Evolutionary conservation across 2,797 vertebrate species (phyloP).

Genomic region (Melopsittacus undulatus): DNA sequence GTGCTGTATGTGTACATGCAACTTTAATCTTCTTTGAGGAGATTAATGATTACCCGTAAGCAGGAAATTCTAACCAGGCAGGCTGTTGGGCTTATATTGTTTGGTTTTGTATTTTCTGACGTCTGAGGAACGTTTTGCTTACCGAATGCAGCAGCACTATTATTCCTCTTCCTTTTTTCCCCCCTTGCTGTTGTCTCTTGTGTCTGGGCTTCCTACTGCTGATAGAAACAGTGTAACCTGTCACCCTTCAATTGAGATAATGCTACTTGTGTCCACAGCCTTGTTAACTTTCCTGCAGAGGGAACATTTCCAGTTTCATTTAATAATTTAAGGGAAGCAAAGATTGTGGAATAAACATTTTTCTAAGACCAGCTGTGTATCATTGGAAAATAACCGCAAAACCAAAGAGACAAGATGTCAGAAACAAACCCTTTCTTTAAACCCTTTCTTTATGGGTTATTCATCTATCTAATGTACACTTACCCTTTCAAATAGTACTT

Average conservation of each 20-base stretch:
- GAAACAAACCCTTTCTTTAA: neutral
- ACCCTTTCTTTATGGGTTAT: neutral
- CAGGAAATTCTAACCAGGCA: neutral
- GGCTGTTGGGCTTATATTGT: neutral
- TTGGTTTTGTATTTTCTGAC: neutral
- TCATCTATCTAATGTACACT: neutral
- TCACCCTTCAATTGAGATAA: neutral
- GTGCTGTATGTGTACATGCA: neutral
- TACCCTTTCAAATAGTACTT: neutral
- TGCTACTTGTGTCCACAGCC: neutral
- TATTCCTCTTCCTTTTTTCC: neutral
- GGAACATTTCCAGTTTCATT: neutral
- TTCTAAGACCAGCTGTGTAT: neutral
- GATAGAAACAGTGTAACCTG: neutral
- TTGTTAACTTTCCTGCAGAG: neutral
- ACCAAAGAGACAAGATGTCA: neutral
- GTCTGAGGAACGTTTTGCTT: neutral
- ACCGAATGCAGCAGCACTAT: neutral
- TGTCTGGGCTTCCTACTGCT: neutral
- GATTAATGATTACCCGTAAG: neutral
- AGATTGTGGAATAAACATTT: neutral
- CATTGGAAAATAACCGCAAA: neutral
- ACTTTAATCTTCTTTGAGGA: conserved; percentile 18
- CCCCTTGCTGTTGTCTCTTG: neutral
- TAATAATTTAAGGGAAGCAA: neutral